These are phyloP conservation scores for Quadroppia sp. DNA, from an alignment of 2,888 invertebrate species.

Conservation along the genomic window DNA sequence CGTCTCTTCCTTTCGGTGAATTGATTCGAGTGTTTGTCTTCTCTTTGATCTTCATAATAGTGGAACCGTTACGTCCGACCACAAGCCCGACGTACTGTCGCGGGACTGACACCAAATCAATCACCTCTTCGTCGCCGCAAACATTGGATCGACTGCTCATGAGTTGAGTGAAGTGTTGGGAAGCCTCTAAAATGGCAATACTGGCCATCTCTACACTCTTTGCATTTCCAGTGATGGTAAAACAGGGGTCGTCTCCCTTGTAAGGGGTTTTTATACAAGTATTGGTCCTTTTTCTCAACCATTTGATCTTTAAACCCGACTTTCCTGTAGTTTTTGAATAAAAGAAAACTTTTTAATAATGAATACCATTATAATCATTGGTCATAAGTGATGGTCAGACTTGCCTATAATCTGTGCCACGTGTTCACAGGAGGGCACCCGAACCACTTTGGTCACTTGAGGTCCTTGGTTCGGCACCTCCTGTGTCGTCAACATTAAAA, in stretches of 20 bases:
- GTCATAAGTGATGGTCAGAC: not conserved
- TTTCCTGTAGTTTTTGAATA: not conserved
- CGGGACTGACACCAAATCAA: not conserved
- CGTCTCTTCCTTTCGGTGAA: not conserved
- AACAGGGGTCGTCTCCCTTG: not conserved
- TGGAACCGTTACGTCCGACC: conserved; percentile 1
- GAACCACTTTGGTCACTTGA: not conserved
- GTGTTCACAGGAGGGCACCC: conserved; percentile 15
- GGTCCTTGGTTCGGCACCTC: not conserved
- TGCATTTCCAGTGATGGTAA: not conserved
- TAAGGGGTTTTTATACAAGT: conserved; percentile 10
- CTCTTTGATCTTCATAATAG: conserved; percentile 9
- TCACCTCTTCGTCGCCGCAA: conserved; percentile 11
- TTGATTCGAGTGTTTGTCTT: conserved; percentile 20
- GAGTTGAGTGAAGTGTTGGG: not conserved
- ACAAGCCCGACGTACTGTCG: conserved; percentile 18
- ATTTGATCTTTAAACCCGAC: conserved; percentile 1
- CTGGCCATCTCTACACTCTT: not conserved
- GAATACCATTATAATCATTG: not conserved
- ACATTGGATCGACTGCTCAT: not conserved
- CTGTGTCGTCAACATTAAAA: not conserved
- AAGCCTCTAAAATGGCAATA: not conserved
- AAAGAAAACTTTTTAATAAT: not conserved
- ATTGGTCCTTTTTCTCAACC: not conserved
- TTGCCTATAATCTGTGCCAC: conserved; percentile 24